Base-by-base conservation (phyloP, 2,797 vertebrate genomes). In the Lagorchestes hirsutus region DNA sequence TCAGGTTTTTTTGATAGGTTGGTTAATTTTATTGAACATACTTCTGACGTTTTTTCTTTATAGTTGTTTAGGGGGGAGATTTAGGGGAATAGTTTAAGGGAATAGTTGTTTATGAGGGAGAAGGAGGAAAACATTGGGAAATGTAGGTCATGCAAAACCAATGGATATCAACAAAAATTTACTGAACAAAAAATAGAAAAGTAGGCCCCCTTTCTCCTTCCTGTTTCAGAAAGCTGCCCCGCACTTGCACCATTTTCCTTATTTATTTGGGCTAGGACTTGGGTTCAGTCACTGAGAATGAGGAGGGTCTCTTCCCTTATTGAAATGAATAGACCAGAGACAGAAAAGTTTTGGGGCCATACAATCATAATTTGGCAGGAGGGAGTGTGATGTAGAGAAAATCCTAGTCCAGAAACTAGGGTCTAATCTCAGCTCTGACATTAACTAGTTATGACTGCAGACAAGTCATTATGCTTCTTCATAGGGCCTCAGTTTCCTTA, bases 401-500 rank as follows among this genome's bases (percentile, higher is more conserved):
- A 46, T 82, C 74, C 29, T 40, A 24, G 8, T 46, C 40, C 1
- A 27, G n/a, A 46, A 50, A 87, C 24, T 87, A 87, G 18, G 40
- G 24, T 87, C 74, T 87, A 27, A 50, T 87, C 40, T 24, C 50
- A 87, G 40, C 8, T 82, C 9, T 24, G 74, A 22, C 22, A 82
- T 27, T 82, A 46, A 46, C 22, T 11, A 12, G 74, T 87, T 46
- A 87, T 9, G 74, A 90, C 54, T 82, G n/a, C 12, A 9, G 50
- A 50, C 2, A 40, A 29, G 40, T 93, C 4, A 55, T 82, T 96
- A 27, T 67, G 28, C 28, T 90, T 34, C 29, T 56, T 94, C 46
- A 93, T 90, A n/a, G 55, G 82, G 13, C 40, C 93, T 95, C 93
- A 50, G 67, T 74, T n/a, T 94, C 40, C 4, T 46, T 87, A 0